A percentile compares a stretch with the other conserved stretches of the same genome.
Evolutionary conservation across 1,140 invertebrate species (phyloP).

Genomic region (Ostrea edulis): DNA sequence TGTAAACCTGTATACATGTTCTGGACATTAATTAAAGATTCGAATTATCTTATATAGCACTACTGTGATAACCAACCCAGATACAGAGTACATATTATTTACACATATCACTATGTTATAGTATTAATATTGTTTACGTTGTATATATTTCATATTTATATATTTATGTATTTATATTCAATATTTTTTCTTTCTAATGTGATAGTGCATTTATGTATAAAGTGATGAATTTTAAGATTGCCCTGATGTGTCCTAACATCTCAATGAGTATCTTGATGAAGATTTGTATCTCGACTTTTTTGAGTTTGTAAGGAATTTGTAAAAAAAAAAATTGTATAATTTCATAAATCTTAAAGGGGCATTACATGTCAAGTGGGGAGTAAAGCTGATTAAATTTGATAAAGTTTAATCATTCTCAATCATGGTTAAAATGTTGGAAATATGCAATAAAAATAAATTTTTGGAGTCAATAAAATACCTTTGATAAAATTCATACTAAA

Average conservation of each 20-base stretch:
- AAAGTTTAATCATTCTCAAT: too few relatives aligned
- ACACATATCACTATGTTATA: not conserved
- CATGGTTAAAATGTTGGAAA: too few relatives aligned
- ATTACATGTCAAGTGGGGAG: too few relatives aligned
- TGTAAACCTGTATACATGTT: not conserved
- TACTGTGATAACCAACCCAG: not conserved
- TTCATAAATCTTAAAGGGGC: too few relatives aligned
- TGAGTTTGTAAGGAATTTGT: too few relatives aligned
- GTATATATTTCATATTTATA: not conserved
- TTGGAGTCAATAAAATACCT: too few relatives aligned
- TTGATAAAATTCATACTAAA: too few relatives aligned
- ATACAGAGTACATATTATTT: not conserved
- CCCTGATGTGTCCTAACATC: not conserved
- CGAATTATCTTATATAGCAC: not conserved
- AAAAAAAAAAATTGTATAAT: too few relatives aligned
- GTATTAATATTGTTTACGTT: not conserved
- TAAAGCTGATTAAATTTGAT: too few relatives aligned
- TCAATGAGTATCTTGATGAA: too few relatives aligned
- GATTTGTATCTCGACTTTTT: too few relatives aligned
- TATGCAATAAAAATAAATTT: too few relatives aligned
- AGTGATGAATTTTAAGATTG: not conserved
- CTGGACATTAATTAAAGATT: not conserved
- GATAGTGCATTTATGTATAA: not conserved
- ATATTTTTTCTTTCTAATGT: slow-evolving; percentile 6
- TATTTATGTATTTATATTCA: not conserved